Conservation (phyloP, 2,113 vertebrate genomes). For the Castor canadensis region DNA sequence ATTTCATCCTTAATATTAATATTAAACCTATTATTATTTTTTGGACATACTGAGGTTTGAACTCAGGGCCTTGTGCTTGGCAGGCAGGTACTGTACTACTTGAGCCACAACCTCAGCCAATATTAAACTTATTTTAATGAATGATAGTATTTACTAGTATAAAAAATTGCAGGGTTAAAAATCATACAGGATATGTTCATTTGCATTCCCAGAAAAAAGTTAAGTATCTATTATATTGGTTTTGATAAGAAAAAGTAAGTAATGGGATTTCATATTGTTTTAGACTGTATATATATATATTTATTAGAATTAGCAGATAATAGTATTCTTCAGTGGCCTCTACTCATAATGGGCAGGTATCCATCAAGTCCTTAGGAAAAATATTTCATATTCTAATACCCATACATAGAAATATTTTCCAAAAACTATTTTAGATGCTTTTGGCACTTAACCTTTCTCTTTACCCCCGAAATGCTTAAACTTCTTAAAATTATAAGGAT, state of each 20-base stretch:
- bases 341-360: not conserved
- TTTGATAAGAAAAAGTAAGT: not conserved
- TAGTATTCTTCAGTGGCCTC: not conserved
- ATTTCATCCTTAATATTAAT: constrained; percentile 25
- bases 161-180: not conserved
- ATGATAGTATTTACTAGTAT: not conserved
- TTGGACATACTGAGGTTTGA: too few species aligned
- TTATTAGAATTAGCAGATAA: not conserved
- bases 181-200: not conserved
- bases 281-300: not conserved
- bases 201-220: not conserved
- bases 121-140: not conserved
- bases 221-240: not conserved
- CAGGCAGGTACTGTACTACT: too few species aligned
- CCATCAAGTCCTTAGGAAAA: not conserved
- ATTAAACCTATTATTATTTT: too few species aligned
- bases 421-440: not conserved
- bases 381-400: not conserved
- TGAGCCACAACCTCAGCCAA: too few species aligned
- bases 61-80: too few species aligned
- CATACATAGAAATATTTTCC: not conserved
- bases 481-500: not conserved
- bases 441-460: not conserved
- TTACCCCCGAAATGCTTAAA: not conserved
- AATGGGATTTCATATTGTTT: not conserved